Evolutionary conservation across 2,797 vertebrate species (phyloP).

Genomic region (Austrolebias charrua): DNA sequence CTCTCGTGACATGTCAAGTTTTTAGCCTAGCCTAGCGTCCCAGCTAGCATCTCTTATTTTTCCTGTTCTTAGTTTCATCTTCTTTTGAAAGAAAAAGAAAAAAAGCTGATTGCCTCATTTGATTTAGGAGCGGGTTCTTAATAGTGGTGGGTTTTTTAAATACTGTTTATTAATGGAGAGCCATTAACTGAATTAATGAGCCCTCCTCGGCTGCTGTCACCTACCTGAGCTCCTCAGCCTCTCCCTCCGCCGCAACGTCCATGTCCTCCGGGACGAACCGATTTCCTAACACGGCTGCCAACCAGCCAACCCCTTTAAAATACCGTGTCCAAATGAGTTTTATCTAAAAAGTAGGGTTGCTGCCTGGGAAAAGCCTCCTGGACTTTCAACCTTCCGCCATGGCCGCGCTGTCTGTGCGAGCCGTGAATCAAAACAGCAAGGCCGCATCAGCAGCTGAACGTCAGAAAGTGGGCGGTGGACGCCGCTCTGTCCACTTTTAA

Average conservation of each 20-base stretch:
- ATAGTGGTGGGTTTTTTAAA: fast-evolving
- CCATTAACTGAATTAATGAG: background rate
- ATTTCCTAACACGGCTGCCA: conserved; percentile 45
- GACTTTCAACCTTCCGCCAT: conserved; percentile 54
- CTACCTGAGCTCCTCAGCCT: conserved; percentile 75
- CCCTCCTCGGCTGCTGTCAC: conserved; percentile 25
- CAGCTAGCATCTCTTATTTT: background rate
- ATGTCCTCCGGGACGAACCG: conserved; percentile 57
- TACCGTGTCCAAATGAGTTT: background rate
- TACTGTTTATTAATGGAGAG: background rate
- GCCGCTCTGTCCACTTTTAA: conserved; percentile 16
- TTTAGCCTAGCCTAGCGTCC: conserved; percentile 32
- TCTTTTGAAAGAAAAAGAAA: too few species aligned
- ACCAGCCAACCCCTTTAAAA: conserved; percentile 6
- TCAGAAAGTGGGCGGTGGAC: conserved; percentile 39
- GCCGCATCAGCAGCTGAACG: conserved; percentile 42
- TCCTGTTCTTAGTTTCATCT: background rate
- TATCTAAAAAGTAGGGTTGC: background rate
- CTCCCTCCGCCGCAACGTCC: conserved; percentile 69
- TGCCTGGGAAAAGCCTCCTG: conserved; percentile 12
- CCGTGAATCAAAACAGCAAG: conserved; percentile 54
- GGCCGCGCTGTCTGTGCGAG: conserved; percentile 21
- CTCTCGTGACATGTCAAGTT: background rate
- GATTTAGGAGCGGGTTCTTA: fast-evolving
- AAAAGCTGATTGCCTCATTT: background rate